Conservation (phyloP, 2,113 vertebrate species). For the Pelobates fuscus region DNA sequence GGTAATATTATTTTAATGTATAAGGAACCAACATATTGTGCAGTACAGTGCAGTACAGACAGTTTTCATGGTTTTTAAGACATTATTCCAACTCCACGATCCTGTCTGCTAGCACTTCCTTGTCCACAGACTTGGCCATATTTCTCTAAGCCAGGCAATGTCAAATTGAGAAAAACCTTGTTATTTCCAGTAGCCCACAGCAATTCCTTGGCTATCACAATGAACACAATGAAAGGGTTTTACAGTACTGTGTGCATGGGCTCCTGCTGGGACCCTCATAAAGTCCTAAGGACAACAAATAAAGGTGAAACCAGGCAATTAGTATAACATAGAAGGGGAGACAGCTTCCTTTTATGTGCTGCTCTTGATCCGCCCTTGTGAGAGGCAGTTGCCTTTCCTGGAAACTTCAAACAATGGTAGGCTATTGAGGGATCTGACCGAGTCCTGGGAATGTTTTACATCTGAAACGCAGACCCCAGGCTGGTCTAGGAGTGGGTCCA, state of each 20-base stretch:
- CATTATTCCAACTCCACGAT: background rate
- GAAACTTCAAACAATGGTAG: slow-evolving; percentile 49
- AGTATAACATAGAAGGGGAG: slow-evolving; percentile 44
- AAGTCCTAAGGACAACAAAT: slow-evolving; percentile 47
- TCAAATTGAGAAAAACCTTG: slow-evolving; percentile 48
- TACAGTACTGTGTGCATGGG: slow-evolving; percentile 35
- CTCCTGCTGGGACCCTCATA: slow-evolving; percentile 50
- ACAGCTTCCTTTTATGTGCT: slow-evolving; percentile 34
- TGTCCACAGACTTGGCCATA: slow-evolving; percentile 1
- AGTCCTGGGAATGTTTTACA: slow-evolving; percentile 45
- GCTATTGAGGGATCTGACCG: slow-evolving; percentile 37
- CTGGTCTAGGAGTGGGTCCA: slow-evolving; percentile 38
- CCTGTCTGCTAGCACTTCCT: background rate
- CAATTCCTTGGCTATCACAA: slow-evolving; percentile 4
- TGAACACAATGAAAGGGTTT: slow-evolving; percentile 16
- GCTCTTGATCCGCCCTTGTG: slow-evolving; percentile 41
- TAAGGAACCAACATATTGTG: too few species aligned
- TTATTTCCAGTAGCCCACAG: slow-evolving; percentile 42
- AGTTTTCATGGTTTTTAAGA: background rate
- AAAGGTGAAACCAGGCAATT: slow-evolving; percentile 51
- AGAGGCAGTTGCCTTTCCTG: slow-evolving; percentile 48
- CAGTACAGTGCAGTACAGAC: too few species aligned
- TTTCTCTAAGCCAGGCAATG: slow-evolving; percentile 25
- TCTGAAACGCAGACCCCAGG: slow-evolving; percentile 50
- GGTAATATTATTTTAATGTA: too few species aligned